Evolutionary conservation across 2,113 vertebrate genomes (phyloP).

Genomic region (Forbesichthys agassizii): DNA sequence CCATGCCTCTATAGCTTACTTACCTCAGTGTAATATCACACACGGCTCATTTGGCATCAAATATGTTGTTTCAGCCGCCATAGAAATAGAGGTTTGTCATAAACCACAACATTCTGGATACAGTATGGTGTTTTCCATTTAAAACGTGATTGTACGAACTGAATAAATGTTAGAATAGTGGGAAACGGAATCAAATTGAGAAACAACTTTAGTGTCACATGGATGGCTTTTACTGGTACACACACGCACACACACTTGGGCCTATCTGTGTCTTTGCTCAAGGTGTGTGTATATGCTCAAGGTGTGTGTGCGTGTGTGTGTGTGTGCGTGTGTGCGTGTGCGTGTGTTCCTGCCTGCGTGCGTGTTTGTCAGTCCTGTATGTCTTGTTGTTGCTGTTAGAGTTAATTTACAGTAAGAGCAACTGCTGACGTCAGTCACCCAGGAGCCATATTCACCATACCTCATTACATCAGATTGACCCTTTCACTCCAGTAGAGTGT

Average conservation of each 20-base stretch:
- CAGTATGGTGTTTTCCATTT: no score
- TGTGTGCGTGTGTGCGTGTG: neutral
- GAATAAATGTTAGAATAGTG: no score
- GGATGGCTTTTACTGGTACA: neutral
- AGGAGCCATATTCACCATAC: neutral
- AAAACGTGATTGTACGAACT: no score
- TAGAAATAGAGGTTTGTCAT: no score
- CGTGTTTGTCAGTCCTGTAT: neutral
- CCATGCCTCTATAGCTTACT: no score
- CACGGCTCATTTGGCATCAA: no score
- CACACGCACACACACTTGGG: slow-evolving; percentile 8
- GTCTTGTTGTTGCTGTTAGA: neutral
- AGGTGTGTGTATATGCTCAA: neutral
- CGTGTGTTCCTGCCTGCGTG: neutral
- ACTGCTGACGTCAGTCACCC: neutral
- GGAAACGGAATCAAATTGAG: no score
- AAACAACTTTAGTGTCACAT: no score
- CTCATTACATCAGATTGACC: neutral
- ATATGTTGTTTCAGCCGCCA: no score
- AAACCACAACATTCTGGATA: no score
- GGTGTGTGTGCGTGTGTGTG: neutral
- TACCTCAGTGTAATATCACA: no score
- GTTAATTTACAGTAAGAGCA: neutral
- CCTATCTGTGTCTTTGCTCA: neutral
- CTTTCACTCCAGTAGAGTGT: neutral